Conservation (phyloP, 2,113 vertebrate genomes). For the Bettongia penicillata region DNA sequence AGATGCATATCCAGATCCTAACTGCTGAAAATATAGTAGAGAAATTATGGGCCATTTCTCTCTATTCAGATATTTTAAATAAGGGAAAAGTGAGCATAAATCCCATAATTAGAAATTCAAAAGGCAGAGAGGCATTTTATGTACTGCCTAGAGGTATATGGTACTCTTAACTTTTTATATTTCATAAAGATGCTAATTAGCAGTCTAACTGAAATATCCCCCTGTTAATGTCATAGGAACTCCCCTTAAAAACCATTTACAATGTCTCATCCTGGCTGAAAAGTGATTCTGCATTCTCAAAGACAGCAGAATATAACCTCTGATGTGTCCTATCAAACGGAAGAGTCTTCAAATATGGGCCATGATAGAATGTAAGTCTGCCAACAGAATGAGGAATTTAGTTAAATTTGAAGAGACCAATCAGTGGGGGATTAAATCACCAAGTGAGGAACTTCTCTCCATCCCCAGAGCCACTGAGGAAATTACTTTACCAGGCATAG, state of each 20-base stretch:
- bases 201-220: not conserved
- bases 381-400: not conserved
- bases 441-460: not conserved
- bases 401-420: not conserved
- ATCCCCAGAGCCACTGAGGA: not conserved
- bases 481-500: not conserved
- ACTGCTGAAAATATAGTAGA: not conserved
- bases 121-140: too few relatives aligned
- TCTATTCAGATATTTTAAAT: not conserved
- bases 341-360: not conserved
- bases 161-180: not conserved
- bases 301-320: not conserved
- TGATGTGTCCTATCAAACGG: not conserved
- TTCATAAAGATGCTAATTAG: not conserved
- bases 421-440: not conserved
- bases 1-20: not conserved
- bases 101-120: fast-evolving
- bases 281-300: not conserved
- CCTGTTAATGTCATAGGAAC: not conserved
- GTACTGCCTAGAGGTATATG: fast-evolving
- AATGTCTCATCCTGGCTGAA: not conserved
- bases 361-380: not conserved
- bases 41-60: too few relatives aligned
- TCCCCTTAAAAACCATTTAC: not conserved
- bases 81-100: not conserved